A percentile compares a stretch with the other conserved stretches of the same genome.
Conservation (phyloP, 2,888 invertebrate genomes). For the Drosophila prolongata region DNA sequence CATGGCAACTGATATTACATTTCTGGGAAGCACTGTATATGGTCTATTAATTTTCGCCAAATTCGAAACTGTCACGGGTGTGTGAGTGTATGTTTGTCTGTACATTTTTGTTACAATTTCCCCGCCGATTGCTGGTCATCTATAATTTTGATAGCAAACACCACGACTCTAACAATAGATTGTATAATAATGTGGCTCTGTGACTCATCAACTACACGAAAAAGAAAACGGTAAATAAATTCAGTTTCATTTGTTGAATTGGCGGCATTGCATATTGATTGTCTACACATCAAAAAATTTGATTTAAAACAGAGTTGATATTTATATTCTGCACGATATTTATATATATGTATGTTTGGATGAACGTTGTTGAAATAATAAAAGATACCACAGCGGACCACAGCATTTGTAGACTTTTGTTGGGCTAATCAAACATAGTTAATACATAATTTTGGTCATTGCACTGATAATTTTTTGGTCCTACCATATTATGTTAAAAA, state of each 20-base stretch:
- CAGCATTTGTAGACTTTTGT: no score
- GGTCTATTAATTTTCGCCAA: conserved; percentile 40
- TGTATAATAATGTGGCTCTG: conserved; percentile 57
- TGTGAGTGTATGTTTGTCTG: conserved; percentile 1
- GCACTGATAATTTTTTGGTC: no score
- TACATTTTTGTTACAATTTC: conserved; percentile 29
- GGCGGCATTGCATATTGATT: conserved; percentile 27
- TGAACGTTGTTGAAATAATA: no score
- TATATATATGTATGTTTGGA: no score
- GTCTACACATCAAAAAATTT: not conserved
- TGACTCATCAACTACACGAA: conserved; percentile 54
- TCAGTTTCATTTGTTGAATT: conserved; percentile 36
- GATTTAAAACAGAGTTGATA: no score
- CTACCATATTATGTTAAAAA: no score
- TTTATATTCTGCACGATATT: no score
- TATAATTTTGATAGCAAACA: conserved; percentile 58
- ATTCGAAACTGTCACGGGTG: conserved; percentile 14
- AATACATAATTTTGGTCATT: no score
- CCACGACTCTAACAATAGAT: conserved; percentile 32
- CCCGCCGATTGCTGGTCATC: conserved; percentile 26
- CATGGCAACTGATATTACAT: not conserved
- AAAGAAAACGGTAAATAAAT: conserved; percentile 27
- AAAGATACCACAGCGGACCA: no score
- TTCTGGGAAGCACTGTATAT: conserved; percentile 10
- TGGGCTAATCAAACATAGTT: no score